Conservation (phyloP, 2,888 invertebrate species). For the Chironomus riparius region DNA sequence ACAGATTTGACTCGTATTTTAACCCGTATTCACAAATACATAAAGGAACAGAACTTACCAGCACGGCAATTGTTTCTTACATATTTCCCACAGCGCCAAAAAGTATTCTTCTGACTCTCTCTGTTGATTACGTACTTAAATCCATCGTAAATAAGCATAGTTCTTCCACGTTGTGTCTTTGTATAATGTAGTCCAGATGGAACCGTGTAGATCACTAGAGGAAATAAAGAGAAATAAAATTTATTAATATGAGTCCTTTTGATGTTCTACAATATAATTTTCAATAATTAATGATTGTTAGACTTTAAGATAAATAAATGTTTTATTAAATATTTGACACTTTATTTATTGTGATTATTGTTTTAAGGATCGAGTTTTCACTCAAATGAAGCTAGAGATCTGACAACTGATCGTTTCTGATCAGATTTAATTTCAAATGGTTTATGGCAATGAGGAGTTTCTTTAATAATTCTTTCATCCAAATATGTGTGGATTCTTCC, state of each 20-base stretch:
- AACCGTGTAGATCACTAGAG: neutral
- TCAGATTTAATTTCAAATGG: conserved; percentile 8
- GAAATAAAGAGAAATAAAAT: neutral
- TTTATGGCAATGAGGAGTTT: conserved; percentile 37
- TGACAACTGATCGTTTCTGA: neutral
- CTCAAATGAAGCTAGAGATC: neutral
- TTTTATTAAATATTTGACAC: neutral
- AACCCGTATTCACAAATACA: too few relatives aligned
- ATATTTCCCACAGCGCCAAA: conserved; percentile 43
- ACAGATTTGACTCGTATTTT: too few relatives aligned
- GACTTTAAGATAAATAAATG: neutral
- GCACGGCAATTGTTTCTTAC: conserved; percentile 16
- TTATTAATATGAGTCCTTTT: neutral
- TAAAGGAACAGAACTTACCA: neutral
- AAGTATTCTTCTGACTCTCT: conserved; percentile 41
- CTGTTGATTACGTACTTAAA: conserved; percentile 42
- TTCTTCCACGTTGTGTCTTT: conserved; percentile 41
- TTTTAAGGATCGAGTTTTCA: neutral
- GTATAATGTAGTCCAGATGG: conserved; percentile 34
- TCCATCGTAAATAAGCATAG: conserved; percentile 41
- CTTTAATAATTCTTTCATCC: conserved; percentile 34
- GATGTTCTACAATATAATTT: neutral
- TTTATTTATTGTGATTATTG: neutral
- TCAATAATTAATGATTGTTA: too few relatives aligned
- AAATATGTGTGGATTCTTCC: conserved; percentile 30